phyloP scores from a whole-genome alignment of 2,113 vertebrate genomes.

The Phocoena sinus region DNA sequence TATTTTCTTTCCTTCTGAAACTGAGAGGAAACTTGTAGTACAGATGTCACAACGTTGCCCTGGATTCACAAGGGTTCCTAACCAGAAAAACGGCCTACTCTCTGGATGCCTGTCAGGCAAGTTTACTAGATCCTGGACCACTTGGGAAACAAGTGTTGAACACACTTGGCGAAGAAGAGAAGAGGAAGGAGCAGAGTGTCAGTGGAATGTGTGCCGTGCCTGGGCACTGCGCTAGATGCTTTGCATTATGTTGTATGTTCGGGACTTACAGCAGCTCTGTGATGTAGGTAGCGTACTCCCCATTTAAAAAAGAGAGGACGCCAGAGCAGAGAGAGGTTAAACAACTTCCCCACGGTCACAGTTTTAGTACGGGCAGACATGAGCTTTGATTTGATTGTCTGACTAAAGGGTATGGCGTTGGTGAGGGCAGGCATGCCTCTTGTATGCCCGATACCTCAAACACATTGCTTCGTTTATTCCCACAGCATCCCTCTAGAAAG shows the following conservation, averaged over 20 bases:
- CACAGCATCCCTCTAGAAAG: neutral
- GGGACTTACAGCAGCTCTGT: neutral
- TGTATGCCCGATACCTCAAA: too few species aligned
- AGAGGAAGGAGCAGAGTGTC: neutral
- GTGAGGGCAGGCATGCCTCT: neutral
- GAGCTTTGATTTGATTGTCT: neutral
- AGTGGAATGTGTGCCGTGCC: neutral
- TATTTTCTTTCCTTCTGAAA: neutral
- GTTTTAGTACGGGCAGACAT: neutral
- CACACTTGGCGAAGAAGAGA: neutral
- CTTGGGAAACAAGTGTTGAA: neutral
- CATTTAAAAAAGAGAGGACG: neutral
- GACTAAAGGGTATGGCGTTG: neutral
- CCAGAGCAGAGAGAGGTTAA: neutral
- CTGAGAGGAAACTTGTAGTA: neutral
- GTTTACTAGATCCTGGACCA: neutral
- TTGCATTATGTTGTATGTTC: neutral
- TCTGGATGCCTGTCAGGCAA: neutral
- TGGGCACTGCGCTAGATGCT: neutral
- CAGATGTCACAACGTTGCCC: neutral
- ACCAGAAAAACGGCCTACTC: constrained; percentile 37
- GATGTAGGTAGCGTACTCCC: neutral
- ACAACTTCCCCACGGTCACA: neutral
- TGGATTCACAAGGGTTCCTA: neutral
- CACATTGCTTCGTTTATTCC: neutral